These are phyloP conservation scores for Turritopsis rubra DNA, from an alignment of 30 jellyfish, hydroid and myxozoan genomes.

Conservation along the genomic window DNA sequence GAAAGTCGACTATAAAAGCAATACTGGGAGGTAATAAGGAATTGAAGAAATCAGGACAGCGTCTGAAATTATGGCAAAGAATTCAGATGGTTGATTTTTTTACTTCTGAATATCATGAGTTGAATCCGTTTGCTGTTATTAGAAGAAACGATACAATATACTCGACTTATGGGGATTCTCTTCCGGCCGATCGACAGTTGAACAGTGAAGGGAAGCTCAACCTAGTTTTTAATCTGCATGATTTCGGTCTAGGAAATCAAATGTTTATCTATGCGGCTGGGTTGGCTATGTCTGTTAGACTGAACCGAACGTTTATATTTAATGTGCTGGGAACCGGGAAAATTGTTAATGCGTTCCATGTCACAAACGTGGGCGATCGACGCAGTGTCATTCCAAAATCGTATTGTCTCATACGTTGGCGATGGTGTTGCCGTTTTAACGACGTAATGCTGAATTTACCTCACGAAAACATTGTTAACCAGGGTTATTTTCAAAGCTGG, in stretches of 20 bases:
- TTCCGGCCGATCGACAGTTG: background rate
- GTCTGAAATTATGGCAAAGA: background rate
- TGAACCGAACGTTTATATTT: background rate
- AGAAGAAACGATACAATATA: background rate
- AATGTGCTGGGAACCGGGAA: background rate
- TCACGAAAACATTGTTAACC: background rate
- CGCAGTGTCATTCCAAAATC: background rate
- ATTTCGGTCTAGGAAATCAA: background rate
- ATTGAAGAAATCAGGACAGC: background rate
- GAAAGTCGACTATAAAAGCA: background rate
- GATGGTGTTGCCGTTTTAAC: background rate
- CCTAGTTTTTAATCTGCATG: background rate
- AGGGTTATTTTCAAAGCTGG: conserved; percentile 1
- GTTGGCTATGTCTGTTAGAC: background rate
- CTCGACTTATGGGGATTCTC: background rate
- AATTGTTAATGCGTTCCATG: background rate
- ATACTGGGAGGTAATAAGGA: background rate
- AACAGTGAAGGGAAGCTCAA: background rate
- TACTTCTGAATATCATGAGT: background rate
- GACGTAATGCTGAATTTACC: background rate
- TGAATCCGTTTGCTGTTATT: background rate
- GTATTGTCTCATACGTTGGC: background rate
- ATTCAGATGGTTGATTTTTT: background rate
- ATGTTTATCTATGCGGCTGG: conserved; percentile 15
- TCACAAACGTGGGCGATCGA: background rate